Evolutionary conservation across 2,797 vertebrate species (phyloP).

Genomic region (Acipenser oxyrinchus): DNA sequence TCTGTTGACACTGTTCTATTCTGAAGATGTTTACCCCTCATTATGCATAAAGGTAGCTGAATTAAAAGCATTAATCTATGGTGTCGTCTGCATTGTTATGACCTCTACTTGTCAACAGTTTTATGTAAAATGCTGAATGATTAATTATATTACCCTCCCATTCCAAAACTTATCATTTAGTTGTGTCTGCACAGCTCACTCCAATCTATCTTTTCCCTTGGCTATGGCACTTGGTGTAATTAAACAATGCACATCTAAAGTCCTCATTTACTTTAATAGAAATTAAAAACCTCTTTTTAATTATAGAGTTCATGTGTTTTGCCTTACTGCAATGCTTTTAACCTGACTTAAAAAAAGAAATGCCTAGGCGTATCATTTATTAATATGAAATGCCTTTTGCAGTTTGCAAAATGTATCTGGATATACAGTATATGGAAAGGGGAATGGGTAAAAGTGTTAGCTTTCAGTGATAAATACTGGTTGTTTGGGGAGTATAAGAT

Average conservation of each 20-base stretch:
- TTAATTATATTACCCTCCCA: constrained; percentile 48
- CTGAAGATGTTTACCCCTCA: constrained; percentile 70
- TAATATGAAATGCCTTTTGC: constrained; percentile 3
- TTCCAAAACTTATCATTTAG: constrained; percentile 52
- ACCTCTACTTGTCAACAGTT: constrained; percentile 74
- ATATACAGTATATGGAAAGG: not conserved
- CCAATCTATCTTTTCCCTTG: constrained; percentile 57
- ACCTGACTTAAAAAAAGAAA: constrained; percentile 29
- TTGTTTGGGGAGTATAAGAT: not conserved
- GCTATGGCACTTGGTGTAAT: constrained; percentile 53
- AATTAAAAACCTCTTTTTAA: constrained; percentile 65
- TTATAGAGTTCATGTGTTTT: constrained; percentile 53
- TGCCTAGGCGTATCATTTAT: constrained; percentile 10
- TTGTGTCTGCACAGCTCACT: constrained; percentile 50
- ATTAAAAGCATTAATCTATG: constrained; percentile 73
- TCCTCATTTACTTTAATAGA: constrained; percentile 58
- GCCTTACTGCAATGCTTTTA: constrained; percentile 43
- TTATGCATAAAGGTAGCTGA: constrained; percentile 49
- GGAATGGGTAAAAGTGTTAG: constrained; percentile 1
- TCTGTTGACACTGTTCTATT: constrained; percentile 55
- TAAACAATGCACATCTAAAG: constrained; percentile 45
- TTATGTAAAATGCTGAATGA: constrained; percentile 58
- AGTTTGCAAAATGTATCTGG: not conserved
- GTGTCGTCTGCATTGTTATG: constrained; percentile 58
- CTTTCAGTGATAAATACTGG: not conserved